These are phyloP conservation scores for Entelurus aequoreus DNA, from an alignment of 2,113 vertebrate genomes.

Conservation along the genomic window DNA sequence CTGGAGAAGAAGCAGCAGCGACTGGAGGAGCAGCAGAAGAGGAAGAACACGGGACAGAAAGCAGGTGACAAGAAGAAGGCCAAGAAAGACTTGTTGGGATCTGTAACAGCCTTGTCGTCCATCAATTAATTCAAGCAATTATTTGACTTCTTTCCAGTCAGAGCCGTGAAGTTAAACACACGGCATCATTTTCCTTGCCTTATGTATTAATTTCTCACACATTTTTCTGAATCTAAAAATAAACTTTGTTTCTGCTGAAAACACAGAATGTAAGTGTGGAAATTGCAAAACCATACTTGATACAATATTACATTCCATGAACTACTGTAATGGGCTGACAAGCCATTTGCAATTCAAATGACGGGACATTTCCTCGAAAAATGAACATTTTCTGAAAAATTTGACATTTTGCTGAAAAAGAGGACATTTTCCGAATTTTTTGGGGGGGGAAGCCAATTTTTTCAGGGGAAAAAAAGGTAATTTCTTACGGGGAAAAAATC, in stretches of 20 bases:
- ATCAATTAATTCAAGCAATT: background rate
- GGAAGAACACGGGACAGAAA: background rate
- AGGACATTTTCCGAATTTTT: no score
- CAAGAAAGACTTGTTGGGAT: background rate
- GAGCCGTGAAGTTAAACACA: background rate
- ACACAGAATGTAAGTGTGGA: background rate
- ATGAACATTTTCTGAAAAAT: no score
- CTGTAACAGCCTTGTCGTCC: background rate
- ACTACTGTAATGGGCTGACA: no score
- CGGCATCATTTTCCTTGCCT: background rate
- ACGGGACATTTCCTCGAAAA: no score
- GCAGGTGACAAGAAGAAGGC: background rate
- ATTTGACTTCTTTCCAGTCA: background rate
- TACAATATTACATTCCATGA: no score
- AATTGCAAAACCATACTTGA: no score
- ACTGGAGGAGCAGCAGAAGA: conserved; percentile 3
- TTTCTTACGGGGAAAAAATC: no score
- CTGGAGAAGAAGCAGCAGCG: conserved; percentile 3
- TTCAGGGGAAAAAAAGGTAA: no score
- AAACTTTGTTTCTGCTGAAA: background rate
- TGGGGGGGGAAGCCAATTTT: no score
- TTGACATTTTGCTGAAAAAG: no score
- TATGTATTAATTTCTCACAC: background rate
- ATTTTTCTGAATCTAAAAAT: background rate
- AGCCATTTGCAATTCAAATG: no score